Percentiles rank a stretch among this genome's conserved stretches.
Evolutionary conservation across 2,113 vertebrate species (phyloP).

Genomic region (Pteropus alecto): DNA sequence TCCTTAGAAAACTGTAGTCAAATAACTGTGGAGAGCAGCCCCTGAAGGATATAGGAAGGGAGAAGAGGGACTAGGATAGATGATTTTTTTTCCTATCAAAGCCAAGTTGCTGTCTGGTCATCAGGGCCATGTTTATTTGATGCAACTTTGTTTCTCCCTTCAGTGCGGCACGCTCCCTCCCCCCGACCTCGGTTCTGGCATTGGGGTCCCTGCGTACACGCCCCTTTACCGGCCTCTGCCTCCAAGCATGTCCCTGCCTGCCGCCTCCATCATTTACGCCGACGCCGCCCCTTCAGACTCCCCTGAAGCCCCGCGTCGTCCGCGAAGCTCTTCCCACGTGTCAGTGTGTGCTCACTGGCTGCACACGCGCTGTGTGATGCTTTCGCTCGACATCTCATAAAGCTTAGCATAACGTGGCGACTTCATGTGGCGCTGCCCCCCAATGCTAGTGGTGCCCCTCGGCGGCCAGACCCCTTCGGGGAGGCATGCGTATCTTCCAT

Average conservation of each 20-base stretch:
- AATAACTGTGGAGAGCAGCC: neutral
- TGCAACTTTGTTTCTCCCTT: neutral
- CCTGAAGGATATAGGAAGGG: neutral
- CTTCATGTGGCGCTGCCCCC: neutral
- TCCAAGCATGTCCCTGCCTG: rapidly evolving
- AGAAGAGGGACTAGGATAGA: neutral
- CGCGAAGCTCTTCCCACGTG: neutral
- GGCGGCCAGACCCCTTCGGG: neutral
- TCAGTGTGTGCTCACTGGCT: neutral
- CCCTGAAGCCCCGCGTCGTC: too few species aligned
- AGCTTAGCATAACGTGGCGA: neutral
- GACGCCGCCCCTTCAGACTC: neutral
- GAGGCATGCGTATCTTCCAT: rapidly evolving
- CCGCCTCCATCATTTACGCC: rapidly evolving
- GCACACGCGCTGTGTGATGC: rapidly evolving
- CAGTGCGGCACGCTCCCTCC: rapidly evolving
- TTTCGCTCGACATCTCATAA: neutral
- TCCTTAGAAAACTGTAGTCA: neutral
- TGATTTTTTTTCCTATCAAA: neutral
- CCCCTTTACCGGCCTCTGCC: neutral
- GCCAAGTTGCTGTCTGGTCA: neutral
- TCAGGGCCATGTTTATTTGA: rapidly evolving
- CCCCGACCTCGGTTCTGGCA: too few species aligned
- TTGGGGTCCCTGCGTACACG: rapidly evolving
- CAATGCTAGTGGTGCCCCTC: too few species aligned